Base-by-base conservation (phyloP, 1,140 invertebrate genomes). In the Drosophila miranda region DNA sequence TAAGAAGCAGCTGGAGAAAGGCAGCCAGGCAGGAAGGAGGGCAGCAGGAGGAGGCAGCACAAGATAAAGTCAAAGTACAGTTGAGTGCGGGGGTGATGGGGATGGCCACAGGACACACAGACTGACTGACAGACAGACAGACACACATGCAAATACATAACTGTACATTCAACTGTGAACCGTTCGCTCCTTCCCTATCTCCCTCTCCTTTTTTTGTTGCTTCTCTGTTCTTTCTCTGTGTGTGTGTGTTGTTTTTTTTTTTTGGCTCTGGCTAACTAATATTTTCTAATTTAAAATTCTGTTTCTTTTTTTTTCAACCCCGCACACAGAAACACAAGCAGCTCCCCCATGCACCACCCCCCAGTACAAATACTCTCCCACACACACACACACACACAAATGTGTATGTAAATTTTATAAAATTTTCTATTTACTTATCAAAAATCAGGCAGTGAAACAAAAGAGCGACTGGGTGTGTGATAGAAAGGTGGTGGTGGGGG, bases 241-340 rank as follows among this genome's bases (percentile, higher is more conserved):
- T 34, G 8, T 34, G 8, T 34, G 8, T 11, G 30, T 34, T 34
- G 30, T 34, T 1, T 38, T 1, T 38, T 13, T 38, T 13, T 38
- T 38, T 38, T 26, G 13, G 45, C 50, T 46, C 38, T 34, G 61
- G 77, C 68, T 80, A 86, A 86, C 81, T 86, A 86, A 86, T 87
- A 86, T 86, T 86, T 87, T 87, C 82, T 78, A 86, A 86, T 86
- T 86, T 86, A 82, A 82, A 86, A 86, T 86, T 87, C 82, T 86
- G 82, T 87, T 87, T 87, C 82, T 87, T 86, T 83, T 84, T 84
- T 86, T 84, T 86, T 84, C 82, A 60, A 56, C 38, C 49, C 21
- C 54, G 57, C 57, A 30, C 41, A 46, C 44, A 6, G 42, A n/a
- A 45, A 63, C 57, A 34, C 30, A 34, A 38, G 11, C 34, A 38